phyloP scores from a whole-genome alignment of 1,140 invertebrate genomes.

The Hestina assimilis region DNA sequence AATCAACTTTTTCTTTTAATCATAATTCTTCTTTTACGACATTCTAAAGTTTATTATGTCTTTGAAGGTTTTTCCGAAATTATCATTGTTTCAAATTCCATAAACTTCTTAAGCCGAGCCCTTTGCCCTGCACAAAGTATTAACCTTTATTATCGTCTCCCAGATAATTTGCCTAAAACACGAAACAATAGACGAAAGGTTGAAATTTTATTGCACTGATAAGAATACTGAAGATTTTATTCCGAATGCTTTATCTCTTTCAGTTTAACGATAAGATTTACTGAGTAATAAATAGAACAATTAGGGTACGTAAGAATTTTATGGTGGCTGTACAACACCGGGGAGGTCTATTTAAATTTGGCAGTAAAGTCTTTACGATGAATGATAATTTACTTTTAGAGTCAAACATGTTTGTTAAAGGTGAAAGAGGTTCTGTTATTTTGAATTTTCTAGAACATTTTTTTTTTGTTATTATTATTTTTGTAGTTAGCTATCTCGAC shows the following conservation, averaged over 20 bases:
- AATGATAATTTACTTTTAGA: constrained; percentile 18
- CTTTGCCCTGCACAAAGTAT: neutral
- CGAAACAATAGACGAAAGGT: constrained; percentile 13
- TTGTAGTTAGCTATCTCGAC: too few relatives aligned
- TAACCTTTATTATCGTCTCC: constrained; percentile 8
- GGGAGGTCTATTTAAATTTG: constrained; percentile 1
- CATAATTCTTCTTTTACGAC: too few relatives aligned
- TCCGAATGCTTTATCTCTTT: constrained; percentile 18
- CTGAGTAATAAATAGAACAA: constrained; percentile 46
- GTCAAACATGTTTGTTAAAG: constrained; percentile 10
- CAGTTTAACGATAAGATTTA: constrained; percentile 41
- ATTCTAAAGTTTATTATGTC: too few relatives aligned
- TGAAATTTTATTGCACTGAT: constrained; percentile 10
- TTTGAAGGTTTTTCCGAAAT: neutral
- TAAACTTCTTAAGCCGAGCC: neutral
- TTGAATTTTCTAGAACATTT: too few relatives aligned
- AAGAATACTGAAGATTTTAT: constrained; percentile 30
- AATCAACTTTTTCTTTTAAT: too few relatives aligned
- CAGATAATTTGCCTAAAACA: neutral
- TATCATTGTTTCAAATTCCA: neutral
- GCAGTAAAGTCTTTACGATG: constrained; percentile 1
- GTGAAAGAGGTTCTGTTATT: too few relatives aligned
- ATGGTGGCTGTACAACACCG: constrained; percentile 17
- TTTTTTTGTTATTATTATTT: too few relatives aligned
- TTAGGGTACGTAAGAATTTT: constrained; percentile 45